Base-by-base conservation (phyloP, 2,797 vertebrate species). In the Poeciliopsis gracilis region DNA sequence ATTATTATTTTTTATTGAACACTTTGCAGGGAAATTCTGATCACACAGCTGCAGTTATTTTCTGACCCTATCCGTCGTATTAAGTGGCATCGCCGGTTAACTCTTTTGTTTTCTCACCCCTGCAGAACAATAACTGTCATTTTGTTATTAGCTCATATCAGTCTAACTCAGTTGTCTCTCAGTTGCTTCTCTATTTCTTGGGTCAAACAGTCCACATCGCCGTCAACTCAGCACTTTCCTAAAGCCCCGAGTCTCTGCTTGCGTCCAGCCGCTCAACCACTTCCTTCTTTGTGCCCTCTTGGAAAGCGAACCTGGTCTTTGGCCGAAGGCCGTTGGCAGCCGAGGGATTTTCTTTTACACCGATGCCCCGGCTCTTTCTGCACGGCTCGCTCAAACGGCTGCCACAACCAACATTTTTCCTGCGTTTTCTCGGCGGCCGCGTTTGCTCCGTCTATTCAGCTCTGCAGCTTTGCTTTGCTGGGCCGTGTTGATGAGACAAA, bases 241-340 rank as follows among this genome's bases (percentile, higher is more conserved):
- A 82, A 76, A 76, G 78, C 80, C 85, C 84, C 79, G 15, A 79
- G 80, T 76, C 85, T 78, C 38, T 12, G 47, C 16, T 45, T 11
- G 61, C 30, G 55, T 72, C 59, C 80, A 79, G 75, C 81, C 82
- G 79, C 87, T 86, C 74, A 45, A 45, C 43, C 36, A 72, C 81
- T 79, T 85, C 79, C 74, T 83, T 87, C 57, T 89, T 87, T 88
- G 81, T 76, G 85, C 85, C 89, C 82, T 82, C 85, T 86, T 77
- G 83, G 84, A 88, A 92, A 92, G 92, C 88, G 72, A 88, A 90
- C 89, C 79, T 81, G 78, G 87, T 91, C 80, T 90, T 90, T 90
- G 89, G 90, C 91, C 89, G 80, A 73, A 84, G 83, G 91, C 91
- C 78, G 88, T 79, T 91, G 88, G 91, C 90, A 92, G 91, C 84